Evolutionary conservation across 2,113 vertebrate genomes (phyloP), one percentile per base, ranked within the genome.

Genomic region (Chaetodon trifascialis): DNA sequence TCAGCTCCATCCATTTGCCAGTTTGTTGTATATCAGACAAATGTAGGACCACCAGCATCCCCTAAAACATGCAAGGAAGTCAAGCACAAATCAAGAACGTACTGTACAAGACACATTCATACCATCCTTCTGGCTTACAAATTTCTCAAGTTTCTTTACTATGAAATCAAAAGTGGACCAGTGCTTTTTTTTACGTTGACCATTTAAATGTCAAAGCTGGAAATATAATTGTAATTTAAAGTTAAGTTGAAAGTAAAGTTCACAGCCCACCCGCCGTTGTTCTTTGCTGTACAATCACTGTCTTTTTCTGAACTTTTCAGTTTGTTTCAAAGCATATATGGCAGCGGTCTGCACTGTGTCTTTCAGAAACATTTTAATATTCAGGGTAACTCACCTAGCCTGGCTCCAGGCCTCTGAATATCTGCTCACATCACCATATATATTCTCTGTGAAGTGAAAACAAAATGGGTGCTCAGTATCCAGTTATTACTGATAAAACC

Each of bases 301-400:
- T 60, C 36, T 62, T 25, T 64, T 40, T 16, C 4, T 34, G 34
- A 12, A 60, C 40, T 10, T 59, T 75, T 23, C 42, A 16, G n/a
- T 42, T 64, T 42, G 15, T 54, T 40, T 54, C 9, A 30, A 11
- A 23, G 40, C n/a, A 2, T 42, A 40, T 2, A 12, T 5, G 7
- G 12, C 12, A 49, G 34, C 9, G 6, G 42, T 56, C 52, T 16
- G 38, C 64, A 23, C 8, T 5, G 6, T 42, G 34, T 34, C 36
- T 52, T 70, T 7, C 34, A n/a, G 44, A 56, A 46, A 40, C 54
- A 19, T 68, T 15, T 58, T 38, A 60, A 36, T 49, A 40, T 59
- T 77, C 17, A 70, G 36, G 30, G 47, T 55, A 65, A 70, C 52
- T 76, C 56, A 76, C 70, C 25, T 40, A 11, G 40, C 15, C 14